phyloP scores from a whole-genome alignment of 2,113 vertebrate genomes.

The Spea bombifrons region DNA sequence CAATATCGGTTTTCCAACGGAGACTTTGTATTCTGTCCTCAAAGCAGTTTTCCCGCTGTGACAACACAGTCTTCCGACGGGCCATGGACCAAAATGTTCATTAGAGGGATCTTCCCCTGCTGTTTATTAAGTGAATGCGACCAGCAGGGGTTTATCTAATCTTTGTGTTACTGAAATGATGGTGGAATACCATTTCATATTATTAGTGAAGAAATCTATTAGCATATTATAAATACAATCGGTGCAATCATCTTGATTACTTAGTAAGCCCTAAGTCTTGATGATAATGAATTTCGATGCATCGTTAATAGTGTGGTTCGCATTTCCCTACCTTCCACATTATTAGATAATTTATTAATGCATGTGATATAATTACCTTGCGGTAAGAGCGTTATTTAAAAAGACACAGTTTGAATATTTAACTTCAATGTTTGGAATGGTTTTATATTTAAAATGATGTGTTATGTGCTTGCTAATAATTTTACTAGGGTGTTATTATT shows the following conservation, averaged over 20 bases:
- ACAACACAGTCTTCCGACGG: conserved; percentile 36
- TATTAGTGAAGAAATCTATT: conserved; percentile 43
- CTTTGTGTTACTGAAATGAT: conserved; percentile 24
- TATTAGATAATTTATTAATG: conserved; percentile 24
- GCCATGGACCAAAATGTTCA: conserved; percentile 39
- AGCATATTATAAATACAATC: conserved; percentile 38
- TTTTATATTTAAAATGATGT: too few relatives aligned
- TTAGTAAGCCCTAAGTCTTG: conserved; percentile 28
- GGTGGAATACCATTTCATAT: conserved; percentile 36
- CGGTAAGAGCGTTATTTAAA: background rate
- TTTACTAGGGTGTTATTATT: too few relatives aligned
- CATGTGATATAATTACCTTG: conserved; percentile 3
- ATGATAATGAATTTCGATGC: conserved; percentile 32
- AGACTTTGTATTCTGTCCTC: conserved; percentile 42
- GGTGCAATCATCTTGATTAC: conserved; percentile 41
- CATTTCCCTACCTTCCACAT: conserved; percentile 17
- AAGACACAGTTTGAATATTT: background rate
- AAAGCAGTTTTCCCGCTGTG: conserved; percentile 42
- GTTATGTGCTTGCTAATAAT: too few relatives aligned
- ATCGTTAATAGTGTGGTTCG: conserved; percentile 1
- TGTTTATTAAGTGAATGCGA: conserved; percentile 47
- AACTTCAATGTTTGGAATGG: too few relatives aligned
- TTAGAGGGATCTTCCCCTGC: conserved; percentile 41
- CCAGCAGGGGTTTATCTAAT: conserved; percentile 45
- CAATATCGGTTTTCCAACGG: conserved; percentile 40